Percentiles rank a stretch among this genome's conserved stretches.
These are phyloP conservation scores for Sphinx pinastri DNA, from an alignment of 2,888 invertebrate species.

Conservation along the genomic window DNA sequence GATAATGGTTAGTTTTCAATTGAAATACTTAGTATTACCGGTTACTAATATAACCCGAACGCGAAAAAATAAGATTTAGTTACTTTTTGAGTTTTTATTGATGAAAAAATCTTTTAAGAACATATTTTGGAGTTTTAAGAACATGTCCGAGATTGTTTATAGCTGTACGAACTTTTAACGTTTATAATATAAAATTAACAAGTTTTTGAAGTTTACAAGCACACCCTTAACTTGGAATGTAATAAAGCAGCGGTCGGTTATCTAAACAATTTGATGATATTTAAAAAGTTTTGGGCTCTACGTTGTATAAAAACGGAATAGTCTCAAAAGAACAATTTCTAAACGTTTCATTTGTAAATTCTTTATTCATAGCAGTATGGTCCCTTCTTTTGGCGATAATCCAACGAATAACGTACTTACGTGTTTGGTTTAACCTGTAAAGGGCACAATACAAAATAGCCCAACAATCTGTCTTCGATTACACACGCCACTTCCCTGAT, in stretches of 20 bases:
- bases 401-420: conserved; percentile 39
- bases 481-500: conserved; percentile 52
- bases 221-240: conserved; percentile 1
- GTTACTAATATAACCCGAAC: too few relatives aligned
- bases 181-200: background rate
- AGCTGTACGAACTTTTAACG: too few relatives aligned
- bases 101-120: background rate
- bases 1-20: too few relatives aligned
- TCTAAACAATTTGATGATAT: conserved; percentile 22
- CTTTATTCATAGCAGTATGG: conserved; percentile 22
- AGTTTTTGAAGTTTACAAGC: background rate
- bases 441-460: conserved; percentile 27
- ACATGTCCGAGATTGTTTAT: background rate
- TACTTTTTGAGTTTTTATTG: too few relatives aligned
- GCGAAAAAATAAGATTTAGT: too few relatives aligned
- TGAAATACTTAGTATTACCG: too few relatives aligned
- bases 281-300: conserved; percentile 19
- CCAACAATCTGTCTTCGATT: conserved; percentile 51
- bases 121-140: background rate
- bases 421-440: conserved; percentile 35
- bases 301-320: conserved; percentile 4
- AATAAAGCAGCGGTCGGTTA: conserved; percentile 16
- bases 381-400: conserved; percentile 26
- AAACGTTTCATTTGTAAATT: conserved; percentile 17
- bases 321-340: conserved; percentile 21